phyloP scores from a whole-genome alignment of 1,140 invertebrate genomes.

The Atta texana region DNA sequence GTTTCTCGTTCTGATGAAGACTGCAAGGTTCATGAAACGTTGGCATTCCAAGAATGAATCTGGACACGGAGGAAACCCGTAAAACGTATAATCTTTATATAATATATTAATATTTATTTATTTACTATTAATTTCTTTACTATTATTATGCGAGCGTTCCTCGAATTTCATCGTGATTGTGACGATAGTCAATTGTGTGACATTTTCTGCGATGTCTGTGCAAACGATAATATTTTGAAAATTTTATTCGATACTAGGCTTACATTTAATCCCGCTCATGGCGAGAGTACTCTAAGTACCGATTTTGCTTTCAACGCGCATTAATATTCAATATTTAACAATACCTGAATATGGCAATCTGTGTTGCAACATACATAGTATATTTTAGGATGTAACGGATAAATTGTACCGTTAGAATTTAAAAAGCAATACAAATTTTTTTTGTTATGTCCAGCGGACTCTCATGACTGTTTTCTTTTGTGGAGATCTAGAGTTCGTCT shows the following conservation, averaged over 20 bases:
- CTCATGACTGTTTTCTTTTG: no score
- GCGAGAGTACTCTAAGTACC: background rate
- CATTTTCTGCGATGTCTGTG: background rate
- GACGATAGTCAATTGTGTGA: background rate
- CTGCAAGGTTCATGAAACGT: no score
- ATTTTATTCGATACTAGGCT: conserved; percentile 8
- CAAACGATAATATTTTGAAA: background rate
- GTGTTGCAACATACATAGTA: background rate
- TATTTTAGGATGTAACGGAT: background rate
- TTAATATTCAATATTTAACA: conserved; percentile 11
- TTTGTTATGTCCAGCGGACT: no score
- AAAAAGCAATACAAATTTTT: no score
- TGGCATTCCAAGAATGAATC: no score
- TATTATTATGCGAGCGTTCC: no score
- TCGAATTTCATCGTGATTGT: background rate
- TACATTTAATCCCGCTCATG: background rate
- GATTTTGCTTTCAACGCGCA: conserved; percentile 12
- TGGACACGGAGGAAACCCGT: no score
- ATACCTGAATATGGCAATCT: background rate
- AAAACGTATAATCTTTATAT: no score
- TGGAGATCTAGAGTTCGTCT: no score
- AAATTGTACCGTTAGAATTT: no score
- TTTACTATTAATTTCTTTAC: background rate
- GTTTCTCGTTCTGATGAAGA: no score
- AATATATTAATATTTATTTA: no score